Percentiles rank a stretch among this genome's conserved stretches.
These are phyloP conservation scores for Betta splendens DNA, from an alignment of 2,797 vertebrate species.

Conservation along the genomic window DNA sequence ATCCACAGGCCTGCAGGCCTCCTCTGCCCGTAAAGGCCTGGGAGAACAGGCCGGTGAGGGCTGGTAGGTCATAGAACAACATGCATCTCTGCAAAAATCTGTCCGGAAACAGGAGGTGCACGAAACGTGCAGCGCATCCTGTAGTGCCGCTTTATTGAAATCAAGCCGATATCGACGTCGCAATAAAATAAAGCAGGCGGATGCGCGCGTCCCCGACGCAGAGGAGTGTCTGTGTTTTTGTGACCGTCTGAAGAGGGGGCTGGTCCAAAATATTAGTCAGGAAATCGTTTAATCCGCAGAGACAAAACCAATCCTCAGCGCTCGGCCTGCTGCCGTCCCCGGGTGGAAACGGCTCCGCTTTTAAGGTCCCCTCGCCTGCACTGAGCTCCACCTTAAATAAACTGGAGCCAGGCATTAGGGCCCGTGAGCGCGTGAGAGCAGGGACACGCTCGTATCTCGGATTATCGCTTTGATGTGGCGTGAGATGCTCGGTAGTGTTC, in stretches of 20 bases:
- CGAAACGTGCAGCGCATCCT: too few relatives aligned
- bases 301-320: conserved; percentile 75
- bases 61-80: too few relatives aligned
- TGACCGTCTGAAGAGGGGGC: conserved; percentile 53
- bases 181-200: not conserved
- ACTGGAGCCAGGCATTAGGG: conserved; percentile 30
- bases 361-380: conserved; percentile 55
- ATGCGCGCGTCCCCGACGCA: conserved; percentile 6
- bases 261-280: conserved; percentile 69
- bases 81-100: too few relatives aligned
- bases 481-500: conserved; percentile 67
- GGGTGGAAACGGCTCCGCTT: conserved; percentile 39
- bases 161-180: not conserved
- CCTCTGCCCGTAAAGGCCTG: conserved; percentile 12
- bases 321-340: conserved; percentile 54
- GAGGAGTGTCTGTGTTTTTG: conserved; percentile 11
- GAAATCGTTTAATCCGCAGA: conserved; percentile 77
- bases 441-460: conserved; percentile 51
- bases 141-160: not conserved
- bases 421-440: conserved; percentile 59
- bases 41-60: not conserved
- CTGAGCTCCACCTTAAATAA: conserved; percentile 62
- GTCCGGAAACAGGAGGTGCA: too few relatives aligned
- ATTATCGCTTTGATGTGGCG: conserved; percentile 62
- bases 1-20: conserved; percentile 47